A percentile compares a stretch with the other conserved stretches of the same genome.
These are phyloP conservation scores for Carassius carassius DNA, from an alignment of 2,113 vertebrate species.

Conservation along the genomic window DNA sequence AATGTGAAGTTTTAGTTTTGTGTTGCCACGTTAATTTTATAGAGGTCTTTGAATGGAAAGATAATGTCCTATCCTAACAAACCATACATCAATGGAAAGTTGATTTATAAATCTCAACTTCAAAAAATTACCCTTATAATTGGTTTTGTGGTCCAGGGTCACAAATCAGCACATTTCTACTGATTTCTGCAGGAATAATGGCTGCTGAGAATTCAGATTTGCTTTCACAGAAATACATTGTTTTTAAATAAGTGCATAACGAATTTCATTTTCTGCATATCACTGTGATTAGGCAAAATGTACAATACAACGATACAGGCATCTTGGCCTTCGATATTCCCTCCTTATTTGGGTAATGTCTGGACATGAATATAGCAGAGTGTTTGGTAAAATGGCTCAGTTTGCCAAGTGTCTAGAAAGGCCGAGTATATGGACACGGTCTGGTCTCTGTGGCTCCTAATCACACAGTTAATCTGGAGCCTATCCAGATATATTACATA, in stretches of 20 bases:
- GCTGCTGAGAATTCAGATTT: not conserved
- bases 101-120: too few relatives aligned
- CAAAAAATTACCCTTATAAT: too few relatives aligned
- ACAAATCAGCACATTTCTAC: not conserved
- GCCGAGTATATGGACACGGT: slow-evolving; percentile 31
- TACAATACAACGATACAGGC: slow-evolving; percentile 7
- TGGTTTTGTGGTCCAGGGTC: too few relatives aligned
- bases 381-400: slow-evolving; percentile 38
- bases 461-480: slow-evolving; percentile 52
- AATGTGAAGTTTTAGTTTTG: too few relatives aligned
- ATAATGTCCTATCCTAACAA: too few relatives aligned
- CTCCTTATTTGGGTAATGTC: slow-evolving; percentile 49
- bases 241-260: not conserved
- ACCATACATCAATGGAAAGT: too few relatives aligned
- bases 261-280: not conserved
- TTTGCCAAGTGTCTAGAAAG: slow-evolving; percentile 41
- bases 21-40: too few relatives aligned
- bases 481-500: slow-evolving; percentile 45
- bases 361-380: slow-evolving; percentile 39
- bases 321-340: slow-evolving; percentile 40
- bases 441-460: slow-evolving; percentile 37
- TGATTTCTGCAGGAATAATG: not conserved
- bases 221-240: not conserved
- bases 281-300: slow-evolving; percentile 21
- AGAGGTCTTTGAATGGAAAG: too few relatives aligned